Conservation (phyloP, 2,888 invertebrate species). For the Leucophenga montana region DNA sequence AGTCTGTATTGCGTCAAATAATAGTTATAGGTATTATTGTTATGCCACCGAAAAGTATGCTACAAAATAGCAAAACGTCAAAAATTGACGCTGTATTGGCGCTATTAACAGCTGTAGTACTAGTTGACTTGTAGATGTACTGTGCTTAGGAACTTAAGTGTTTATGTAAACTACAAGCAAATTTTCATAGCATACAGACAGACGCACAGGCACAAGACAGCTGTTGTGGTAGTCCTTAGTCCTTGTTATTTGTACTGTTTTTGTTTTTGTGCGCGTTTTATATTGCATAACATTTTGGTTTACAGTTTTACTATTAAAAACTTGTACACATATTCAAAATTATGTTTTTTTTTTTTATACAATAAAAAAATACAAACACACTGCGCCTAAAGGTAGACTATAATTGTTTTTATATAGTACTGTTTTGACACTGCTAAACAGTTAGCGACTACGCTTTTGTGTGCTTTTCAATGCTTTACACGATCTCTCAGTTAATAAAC, state of each 20-base stretch:
- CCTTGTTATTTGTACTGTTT: too few species aligned
- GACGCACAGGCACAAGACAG: conserved; percentile 11
- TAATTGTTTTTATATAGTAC: conserved; percentile 8
- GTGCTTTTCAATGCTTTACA: not conserved
- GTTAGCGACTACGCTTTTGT: not conserved
- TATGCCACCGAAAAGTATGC: not conserved
- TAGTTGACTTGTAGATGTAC: too few species aligned
- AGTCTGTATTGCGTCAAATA: too few species aligned
- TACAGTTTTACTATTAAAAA: too few species aligned
- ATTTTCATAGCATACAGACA: conserved; percentile 19
- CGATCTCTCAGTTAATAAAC: too few species aligned
- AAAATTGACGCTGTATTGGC: too few species aligned
- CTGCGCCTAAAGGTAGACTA: conserved; percentile 31
- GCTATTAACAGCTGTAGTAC: not conserved
- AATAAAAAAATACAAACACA: not conserved
- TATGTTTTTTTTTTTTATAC: conserved; percentile 7
- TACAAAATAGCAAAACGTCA: not conserved
- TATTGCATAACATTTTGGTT: conserved; percentile 24
- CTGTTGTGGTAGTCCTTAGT: not conserved
- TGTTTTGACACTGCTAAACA: not conserved
- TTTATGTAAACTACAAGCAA: too few species aligned
- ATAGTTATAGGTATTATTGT: too few species aligned
- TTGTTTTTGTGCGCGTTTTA: not conserved
- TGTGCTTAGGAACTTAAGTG: too few species aligned
- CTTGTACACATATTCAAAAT: conserved; percentile 18